Evolutionary conservation across 1,140 invertebrate genomes (phyloP).

Genomic region (Steinernema khuongi): DNA sequence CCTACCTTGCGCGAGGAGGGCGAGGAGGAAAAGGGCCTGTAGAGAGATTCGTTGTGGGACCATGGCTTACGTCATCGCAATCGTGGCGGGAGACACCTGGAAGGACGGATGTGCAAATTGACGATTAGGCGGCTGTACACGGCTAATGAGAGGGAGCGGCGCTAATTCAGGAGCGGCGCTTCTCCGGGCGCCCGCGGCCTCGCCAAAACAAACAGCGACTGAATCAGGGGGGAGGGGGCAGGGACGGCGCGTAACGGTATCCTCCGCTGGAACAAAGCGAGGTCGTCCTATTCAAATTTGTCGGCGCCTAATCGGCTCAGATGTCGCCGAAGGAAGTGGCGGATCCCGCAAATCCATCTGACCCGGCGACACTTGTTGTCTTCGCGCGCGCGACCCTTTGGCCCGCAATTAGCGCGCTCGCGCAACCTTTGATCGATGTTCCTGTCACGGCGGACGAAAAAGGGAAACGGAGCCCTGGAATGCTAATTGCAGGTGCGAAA

Average conservation of each 20-base stretch:
- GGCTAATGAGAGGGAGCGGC: not conserved
- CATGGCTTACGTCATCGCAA: conserved; percentile 2
- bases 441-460: not conserved
- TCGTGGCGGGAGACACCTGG: not conserved
- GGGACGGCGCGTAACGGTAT: not conserved
- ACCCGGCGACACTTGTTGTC: conserved; percentile 9
- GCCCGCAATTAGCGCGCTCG: not conserved
- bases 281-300: conserved; percentile 3
- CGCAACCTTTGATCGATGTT: not conserved
- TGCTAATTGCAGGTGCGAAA: not conserved
- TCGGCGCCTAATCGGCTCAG: conserved; percentile 2
- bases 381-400: not conserved
- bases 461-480: no score
- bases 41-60: not conserved
- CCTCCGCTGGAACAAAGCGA: not conserved
- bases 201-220: conserved; percentile 7
- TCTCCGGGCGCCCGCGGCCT: not conserved
- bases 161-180: not conserved
- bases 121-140: not conserved
- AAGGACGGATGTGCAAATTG: not conserved
- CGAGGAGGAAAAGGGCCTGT: not conserved
- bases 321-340: conserved; percentile 5
- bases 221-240: no score
- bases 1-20: not conserved
- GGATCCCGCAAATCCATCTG: not conserved